Evolutionary conservation across 2,888 invertebrate genomes (phyloP).

Genomic region (Caenorhabditis sp.): DNA sequence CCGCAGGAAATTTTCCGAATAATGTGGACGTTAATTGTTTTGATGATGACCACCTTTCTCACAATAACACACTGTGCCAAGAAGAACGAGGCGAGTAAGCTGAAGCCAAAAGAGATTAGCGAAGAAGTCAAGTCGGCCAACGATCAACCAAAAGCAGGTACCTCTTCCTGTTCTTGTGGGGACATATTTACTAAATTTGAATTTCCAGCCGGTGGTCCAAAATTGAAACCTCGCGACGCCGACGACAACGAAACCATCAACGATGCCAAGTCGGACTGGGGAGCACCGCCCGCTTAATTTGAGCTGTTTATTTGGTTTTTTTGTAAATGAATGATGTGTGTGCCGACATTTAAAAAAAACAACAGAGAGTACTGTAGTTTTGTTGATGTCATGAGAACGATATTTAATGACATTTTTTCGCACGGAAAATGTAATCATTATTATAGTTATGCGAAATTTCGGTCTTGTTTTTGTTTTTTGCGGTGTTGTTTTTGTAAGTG

Average conservation of each 20-base stretch:
- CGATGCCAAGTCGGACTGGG: constrained; percentile 37
- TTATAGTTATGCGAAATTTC: not conserved
- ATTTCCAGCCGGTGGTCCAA: constrained; percentile 1
- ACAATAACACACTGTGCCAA: not conserved
- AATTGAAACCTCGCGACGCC: constrained; percentile 16
- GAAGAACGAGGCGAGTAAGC: constrained; percentile 26
- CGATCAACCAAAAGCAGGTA: constrained; percentile 3
- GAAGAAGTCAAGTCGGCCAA: not conserved
- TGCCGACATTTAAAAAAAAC: too few relatives aligned
- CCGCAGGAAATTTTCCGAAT: not conserved
- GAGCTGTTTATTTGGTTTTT: not conserved
- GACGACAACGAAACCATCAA: constrained; percentile 41
- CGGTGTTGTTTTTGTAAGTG: too few relatives aligned
- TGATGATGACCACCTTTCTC: not conserved
- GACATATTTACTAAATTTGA: not conserved
- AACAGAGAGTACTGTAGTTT: too few relatives aligned
- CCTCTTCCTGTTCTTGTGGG: not conserved
- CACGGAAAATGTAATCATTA: not conserved
- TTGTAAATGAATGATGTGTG: too few relatives aligned
- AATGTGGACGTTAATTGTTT: not conserved
- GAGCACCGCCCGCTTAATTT: constrained; percentile 6
- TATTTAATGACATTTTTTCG: not conserved
- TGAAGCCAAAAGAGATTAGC: constrained; percentile 21
- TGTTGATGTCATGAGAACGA: not conserved
- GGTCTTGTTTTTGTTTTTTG: not conserved